Evolutionary conservation across 2,888 invertebrate genomes (phyloP).

Genomic region (Cenopis cana): DNA sequence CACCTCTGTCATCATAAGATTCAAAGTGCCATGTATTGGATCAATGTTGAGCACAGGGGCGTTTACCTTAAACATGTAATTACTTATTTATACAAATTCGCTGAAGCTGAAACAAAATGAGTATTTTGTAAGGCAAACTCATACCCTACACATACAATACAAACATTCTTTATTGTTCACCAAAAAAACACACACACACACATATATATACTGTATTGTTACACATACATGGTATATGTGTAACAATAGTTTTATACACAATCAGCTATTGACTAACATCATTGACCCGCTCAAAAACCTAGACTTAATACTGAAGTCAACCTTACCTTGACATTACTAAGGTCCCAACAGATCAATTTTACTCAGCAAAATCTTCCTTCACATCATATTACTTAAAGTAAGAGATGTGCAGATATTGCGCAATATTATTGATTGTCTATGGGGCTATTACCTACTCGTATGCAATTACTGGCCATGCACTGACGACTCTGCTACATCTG

Average conservation of each 20-base stretch:
- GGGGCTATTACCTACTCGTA: constrained; percentile 12
- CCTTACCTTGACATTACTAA: constrained; percentile 10
- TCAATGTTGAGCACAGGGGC: no score
- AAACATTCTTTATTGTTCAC: no score
- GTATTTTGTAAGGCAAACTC: no score
- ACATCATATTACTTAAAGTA: neutral
- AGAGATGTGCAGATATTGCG: neutral
- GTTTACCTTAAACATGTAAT: no score
- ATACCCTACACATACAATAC: no score
- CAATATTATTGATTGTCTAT: constrained; percentile 10
- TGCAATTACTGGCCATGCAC: constrained; percentile 29
- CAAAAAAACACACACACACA: no score
- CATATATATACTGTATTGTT: no score
- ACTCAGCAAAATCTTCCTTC: neutral
- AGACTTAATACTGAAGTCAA: constrained; percentile 15
- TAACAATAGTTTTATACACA: neutral
- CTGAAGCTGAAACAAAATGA: no score
- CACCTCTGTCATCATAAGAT: no score
- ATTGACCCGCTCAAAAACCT: constrained; percentile 10
- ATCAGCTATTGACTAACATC: neutral
- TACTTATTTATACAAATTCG: no score
- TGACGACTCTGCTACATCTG: constrained; percentile 20
- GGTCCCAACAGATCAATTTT: neutral
- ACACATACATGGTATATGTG: no score
- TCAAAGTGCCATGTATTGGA: no score